Base-by-base conservation (phyloP, 2,888 invertebrate species). In the Cerastis leucographa region DNA sequence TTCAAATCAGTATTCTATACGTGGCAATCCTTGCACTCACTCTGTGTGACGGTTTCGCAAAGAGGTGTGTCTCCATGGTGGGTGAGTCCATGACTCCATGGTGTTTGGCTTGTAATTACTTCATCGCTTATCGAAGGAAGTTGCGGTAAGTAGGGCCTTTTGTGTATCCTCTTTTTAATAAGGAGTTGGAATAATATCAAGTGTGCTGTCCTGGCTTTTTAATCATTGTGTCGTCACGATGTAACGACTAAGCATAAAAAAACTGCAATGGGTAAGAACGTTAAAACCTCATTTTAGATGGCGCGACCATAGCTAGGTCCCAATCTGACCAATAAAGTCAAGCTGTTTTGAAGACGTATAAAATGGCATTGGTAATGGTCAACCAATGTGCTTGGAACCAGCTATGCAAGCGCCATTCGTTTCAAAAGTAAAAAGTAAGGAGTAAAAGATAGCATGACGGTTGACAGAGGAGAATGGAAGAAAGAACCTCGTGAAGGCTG, bases 1-100 rank as follows among this genome's bases (percentile, higher is more conserved):
- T 35, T 35, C 35, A 35, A 46, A 56, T 22, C 46, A 29, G 4
- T 8, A 42, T 71, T 80, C 22, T 64, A 12, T 17, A 12, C 7
- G 86, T 74, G 86, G 14, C 87, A 78, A 79, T 49, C 87, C 85
- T 84, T 5, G 40, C 64, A 64, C 14, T 4, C 65, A 59, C 14
- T 14, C 6, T n/a, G 81, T 87, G 85, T 84, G 84, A 84, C 84
- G 80, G 81, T 80, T 84, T 84, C 65, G 75, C 81, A 59, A 71
- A 62, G 85, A 88, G 75, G 72, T 67, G 75, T 81, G 85, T 56
- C 76, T 69, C 78, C 76, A 88, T 75, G 89, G 87, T 82, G 62
- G 7, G 19, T 87, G 70, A 40, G 22, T 59, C 4, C 77, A 17
- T 64, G 51, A 25, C 49, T 46, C 74, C 72, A 40, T 74, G 87